A percentile compares a stretch with the other conserved stretches of the same genome.
phyloP scores from a whole-genome alignment of 2,113 vertebrate genomes.

The Isurus oxyrinchus region DNA sequence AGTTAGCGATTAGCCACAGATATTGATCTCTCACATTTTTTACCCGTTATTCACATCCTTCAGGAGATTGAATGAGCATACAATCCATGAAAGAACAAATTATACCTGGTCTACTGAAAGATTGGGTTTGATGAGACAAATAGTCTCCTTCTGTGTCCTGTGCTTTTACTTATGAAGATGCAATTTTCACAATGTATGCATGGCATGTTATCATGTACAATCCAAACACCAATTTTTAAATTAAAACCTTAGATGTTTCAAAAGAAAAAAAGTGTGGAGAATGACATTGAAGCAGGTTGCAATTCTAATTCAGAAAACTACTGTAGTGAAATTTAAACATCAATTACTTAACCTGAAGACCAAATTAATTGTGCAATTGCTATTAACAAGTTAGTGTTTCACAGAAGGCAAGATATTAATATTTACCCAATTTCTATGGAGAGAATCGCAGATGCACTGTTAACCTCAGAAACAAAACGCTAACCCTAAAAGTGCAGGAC shows the following conservation, averaged over 20 bases:
- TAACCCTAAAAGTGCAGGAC: not conserved
- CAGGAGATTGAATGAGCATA: not conserved
- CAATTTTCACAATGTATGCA: not conserved
- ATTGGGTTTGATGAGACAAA: not conserved
- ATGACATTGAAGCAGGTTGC: not conserved
- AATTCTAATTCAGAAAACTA: not conserved
- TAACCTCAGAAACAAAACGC: not conserved
- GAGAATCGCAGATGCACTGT: not conserved
- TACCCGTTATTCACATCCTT: not conserved
- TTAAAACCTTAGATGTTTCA: not conserved
- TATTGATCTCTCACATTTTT: constrained; percentile 6
- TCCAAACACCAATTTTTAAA: not conserved
- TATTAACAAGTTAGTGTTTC: not conserved
- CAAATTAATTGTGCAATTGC: not conserved
- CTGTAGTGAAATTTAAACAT: not conserved
- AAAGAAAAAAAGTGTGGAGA: not conserved
- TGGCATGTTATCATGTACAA: not conserved
- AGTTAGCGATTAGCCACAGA: not conserved
- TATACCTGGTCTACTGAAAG: not conserved
- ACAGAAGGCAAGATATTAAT: not conserved
- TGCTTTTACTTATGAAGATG: constrained; percentile 1
- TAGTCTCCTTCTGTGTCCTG: not conserved
- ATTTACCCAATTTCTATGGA: not conserved
- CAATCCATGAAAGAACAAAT: constrained; percentile 16
- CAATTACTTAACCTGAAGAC: not conserved